phyloP scores from a whole-genome alignment of 2,888 invertebrate species.

The Perithous albicinctus region DNA sequence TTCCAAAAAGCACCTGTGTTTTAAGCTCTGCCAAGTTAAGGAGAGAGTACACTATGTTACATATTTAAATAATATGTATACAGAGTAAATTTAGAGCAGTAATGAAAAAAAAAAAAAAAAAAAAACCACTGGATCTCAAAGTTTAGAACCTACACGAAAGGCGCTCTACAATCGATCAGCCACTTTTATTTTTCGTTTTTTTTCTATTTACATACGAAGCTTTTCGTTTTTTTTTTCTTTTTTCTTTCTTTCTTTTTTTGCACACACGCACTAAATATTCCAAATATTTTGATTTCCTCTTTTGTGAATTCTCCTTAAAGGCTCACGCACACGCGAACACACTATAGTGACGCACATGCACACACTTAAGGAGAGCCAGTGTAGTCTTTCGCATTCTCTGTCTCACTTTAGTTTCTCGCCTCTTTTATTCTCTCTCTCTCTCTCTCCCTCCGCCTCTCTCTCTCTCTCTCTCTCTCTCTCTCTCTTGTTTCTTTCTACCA shows the following conservation, averaged over 20 bases:
- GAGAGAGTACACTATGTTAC: background rate
- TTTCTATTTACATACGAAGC: background rate
- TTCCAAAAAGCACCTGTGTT: slow-evolving; percentile 2
- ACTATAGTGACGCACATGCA: slow-evolving; percentile 8
- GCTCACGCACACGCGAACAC: slow-evolving; percentile 7
- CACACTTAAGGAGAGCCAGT: slow-evolving; percentile 7
- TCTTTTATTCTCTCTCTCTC: slow-evolving; percentile 41
- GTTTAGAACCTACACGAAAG: background rate
- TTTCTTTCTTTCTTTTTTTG: too few species aligned
- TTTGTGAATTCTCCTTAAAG: background rate
- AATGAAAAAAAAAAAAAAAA: too few species aligned
- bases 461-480: slow-evolving; percentile 40
- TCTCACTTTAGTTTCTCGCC: slow-evolving; percentile 54
- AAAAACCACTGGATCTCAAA: too few species aligned
- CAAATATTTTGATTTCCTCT: slow-evolving; percentile 2
- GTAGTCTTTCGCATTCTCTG: slow-evolving; percentile 54
- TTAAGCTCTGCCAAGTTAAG: background rate
- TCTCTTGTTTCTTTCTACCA: slow-evolving; percentile 64
- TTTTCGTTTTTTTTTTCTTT: too few species aligned
- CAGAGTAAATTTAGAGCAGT: background rate
- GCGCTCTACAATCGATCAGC: too few species aligned
- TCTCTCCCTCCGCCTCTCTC: slow-evolving; percentile 51
- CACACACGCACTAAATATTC: slow-evolving; percentile 2
- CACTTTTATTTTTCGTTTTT: too few species aligned
- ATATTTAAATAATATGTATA: slow-evolving; percentile 1